phyloP scores from a whole-genome alignment of 2,113 vertebrate genomes.

The Alectura lathami region DNA sequence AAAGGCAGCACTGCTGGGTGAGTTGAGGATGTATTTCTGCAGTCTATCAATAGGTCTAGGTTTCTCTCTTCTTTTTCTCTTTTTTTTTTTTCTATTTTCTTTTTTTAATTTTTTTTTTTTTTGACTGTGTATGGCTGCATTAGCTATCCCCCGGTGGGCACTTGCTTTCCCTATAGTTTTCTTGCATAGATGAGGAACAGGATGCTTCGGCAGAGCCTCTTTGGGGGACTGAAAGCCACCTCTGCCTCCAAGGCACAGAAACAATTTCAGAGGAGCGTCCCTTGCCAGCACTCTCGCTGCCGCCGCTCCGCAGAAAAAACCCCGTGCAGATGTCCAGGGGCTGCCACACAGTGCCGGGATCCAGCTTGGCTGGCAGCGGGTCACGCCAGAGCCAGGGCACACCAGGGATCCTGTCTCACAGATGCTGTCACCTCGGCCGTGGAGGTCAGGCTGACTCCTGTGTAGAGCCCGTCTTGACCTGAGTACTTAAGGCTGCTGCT shows the following conservation, averaged over 20 bases:
- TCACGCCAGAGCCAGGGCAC: slow-evolving; percentile 93
- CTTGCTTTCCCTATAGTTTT: slow-evolving; percentile 54
- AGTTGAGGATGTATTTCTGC: slow-evolving; percentile 35
- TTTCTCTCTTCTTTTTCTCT: neutral
- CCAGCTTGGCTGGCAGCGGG: slow-evolving; percentile 15
- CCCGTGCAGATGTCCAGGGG: neutral
- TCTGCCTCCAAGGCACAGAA: slow-evolving; percentile 76
- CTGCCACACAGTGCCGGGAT: neutral
- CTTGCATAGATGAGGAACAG: slow-evolving; percentile 69
- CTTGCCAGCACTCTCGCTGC: slow-evolving; percentile 51
- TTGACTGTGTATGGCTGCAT: neutral
- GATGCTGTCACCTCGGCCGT: slow-evolving; percentile 86
- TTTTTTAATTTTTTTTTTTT: neutral
- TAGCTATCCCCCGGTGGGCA: neutral
- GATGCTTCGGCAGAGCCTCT: slow-evolving; percentile 52
- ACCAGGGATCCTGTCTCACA: slow-evolving; percentile 93
- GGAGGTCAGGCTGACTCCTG: slow-evolving; percentile 88
- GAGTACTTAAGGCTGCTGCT: slow-evolving; percentile 87
- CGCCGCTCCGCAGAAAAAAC: slow-evolving; percentile 6
- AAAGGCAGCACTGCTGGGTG: slow-evolving; percentile 32
- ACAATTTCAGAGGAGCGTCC: slow-evolving; percentile 57
- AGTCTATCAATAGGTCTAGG: slow-evolving; percentile 3
- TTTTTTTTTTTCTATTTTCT: too few species aligned
- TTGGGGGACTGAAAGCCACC: neutral
- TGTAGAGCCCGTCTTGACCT: slow-evolving; percentile 90